Evolutionary conservation across 1,140 invertebrate species (phyloP).

Genomic region (Mercenaria mercenaria): DNA sequence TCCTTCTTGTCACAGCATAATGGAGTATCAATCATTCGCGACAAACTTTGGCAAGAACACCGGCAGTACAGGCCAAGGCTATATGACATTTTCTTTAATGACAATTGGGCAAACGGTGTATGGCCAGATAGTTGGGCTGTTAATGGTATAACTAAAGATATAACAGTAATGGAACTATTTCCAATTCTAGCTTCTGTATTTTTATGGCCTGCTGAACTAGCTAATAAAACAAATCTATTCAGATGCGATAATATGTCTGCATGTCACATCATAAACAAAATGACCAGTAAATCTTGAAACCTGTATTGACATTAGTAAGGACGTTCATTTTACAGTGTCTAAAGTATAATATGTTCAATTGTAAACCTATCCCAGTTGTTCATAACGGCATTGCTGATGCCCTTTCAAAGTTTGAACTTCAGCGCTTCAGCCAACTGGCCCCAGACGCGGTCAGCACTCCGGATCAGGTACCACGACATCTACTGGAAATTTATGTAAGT

Average conservation of each 20-base stretch:
- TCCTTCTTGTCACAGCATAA: slow-evolving; percentile 56
- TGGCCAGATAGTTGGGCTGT: no score
- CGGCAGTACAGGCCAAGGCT: not conserved
- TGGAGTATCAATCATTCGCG: slow-evolving; percentile 14
- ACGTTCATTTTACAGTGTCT: not conserved
- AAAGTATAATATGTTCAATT: not conserved
- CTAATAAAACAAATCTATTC: not conserved
- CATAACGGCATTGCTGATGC: slow-evolving; percentile 21
- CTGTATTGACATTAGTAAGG: not conserved
- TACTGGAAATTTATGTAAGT: not conserved
- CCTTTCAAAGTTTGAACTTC: slow-evolving; percentile 5
- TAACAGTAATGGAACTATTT: slow-evolving; percentile 50
- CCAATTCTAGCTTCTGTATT: slow-evolving; percentile 38
- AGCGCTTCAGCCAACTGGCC: not conserved
- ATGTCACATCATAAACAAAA: not conserved
- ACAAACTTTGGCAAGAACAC: slow-evolving; percentile 12
- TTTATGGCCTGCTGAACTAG: not conserved
- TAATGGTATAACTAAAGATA: slow-evolving; percentile 11
- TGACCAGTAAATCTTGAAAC: slow-evolving; percentile 1
- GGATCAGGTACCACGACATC: no score
- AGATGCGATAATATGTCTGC: slow-evolving; percentile 22
- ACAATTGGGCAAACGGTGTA: not conserved
- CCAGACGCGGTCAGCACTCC: no score
- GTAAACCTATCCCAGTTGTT: not conserved
- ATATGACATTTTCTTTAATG: not conserved